Conservation (phyloP, 2,797 vertebrate species). For the Furcifer pardalis region DNA sequence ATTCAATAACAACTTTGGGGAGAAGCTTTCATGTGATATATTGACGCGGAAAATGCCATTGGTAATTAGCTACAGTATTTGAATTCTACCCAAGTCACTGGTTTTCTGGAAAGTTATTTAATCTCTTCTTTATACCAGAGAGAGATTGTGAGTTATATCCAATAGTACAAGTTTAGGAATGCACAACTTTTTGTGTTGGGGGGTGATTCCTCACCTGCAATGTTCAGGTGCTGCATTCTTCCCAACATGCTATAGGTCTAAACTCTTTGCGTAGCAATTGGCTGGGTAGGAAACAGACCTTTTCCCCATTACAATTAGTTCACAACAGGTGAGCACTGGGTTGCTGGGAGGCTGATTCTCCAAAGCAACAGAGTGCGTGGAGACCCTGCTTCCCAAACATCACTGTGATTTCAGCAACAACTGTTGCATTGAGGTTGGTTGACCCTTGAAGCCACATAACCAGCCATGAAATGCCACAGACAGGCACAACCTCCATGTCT, state of each 20-base stretch:
- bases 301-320: too few species aligned
- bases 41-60: not conserved
- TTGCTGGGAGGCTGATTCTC: too few species aligned
- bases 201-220: too few species aligned
- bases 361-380: not conserved
- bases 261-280: too few species aligned
- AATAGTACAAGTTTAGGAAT: too few species aligned
- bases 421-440: not conserved
- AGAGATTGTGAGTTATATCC: too few species aligned
- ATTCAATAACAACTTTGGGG: too few species aligned
- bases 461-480: not conserved
- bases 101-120: not conserved
- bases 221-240: not conserved
- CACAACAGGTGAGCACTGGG: not conserved
- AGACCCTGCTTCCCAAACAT: not conserved
- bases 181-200: too few species aligned
- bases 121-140: too few species aligned
- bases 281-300: too few species aligned
- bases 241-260: too few species aligned
- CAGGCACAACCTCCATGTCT: too few species aligned
- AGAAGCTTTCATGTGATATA: not conserved
- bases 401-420: not conserved
- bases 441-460: not conserved
- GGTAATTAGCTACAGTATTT: not conserved
- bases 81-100: not conserved